phyloP scores from a whole-genome alignment of 2,888 invertebrate species.

The Acanthosoma haemorrhoidale region DNA sequence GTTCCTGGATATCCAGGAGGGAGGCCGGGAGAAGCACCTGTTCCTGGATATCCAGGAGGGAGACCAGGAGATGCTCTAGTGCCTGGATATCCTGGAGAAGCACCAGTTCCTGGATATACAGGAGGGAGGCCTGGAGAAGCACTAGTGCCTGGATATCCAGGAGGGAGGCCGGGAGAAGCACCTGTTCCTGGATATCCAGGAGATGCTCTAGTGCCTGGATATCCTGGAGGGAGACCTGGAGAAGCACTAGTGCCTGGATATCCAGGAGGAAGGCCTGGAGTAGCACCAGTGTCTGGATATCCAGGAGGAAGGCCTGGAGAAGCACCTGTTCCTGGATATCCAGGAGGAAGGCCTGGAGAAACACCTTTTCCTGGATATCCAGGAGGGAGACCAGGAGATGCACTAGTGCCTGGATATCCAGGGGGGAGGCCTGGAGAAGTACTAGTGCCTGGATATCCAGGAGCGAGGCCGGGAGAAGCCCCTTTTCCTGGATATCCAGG shows the following conservation, averaged over 20 bases:
- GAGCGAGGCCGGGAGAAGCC: conserved; percentile 13
- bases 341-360: conserved; percentile 35
- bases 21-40: conserved; percentile 31
- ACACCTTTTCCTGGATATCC: background rate
- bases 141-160: conserved; percentile 16
- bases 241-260: background rate
- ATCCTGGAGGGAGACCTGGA: background rate
- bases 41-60: conserved; percentile 23
- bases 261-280: conserved; percentile 30
- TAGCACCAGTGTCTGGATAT: conserved; percentile 13
- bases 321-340: conserved; percentile 27
- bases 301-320: conserved; percentile 33
- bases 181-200: conserved; percentile 29
- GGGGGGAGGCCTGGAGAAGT: too few species aligned
- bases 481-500: conserved; percentile 24
- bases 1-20: conserved; percentile 25
- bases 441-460: conserved; percentile 33
- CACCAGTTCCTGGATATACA: conserved; percentile 11
- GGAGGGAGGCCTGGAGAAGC: conserved; percentile 33
- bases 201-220: background rate
- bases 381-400: conserved; percentile 34
- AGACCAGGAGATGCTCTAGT: conserved; percentile 29
- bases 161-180: conserved; percentile 26
- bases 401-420: conserved; percentile 30
- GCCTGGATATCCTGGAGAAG: conserved; percentile 20